A percentile compares a stretch with the other conserved stretches of the same genome.
Conservation (phyloP, 2,113 vertebrate species). For the Mormoops blainvillei region DNA sequence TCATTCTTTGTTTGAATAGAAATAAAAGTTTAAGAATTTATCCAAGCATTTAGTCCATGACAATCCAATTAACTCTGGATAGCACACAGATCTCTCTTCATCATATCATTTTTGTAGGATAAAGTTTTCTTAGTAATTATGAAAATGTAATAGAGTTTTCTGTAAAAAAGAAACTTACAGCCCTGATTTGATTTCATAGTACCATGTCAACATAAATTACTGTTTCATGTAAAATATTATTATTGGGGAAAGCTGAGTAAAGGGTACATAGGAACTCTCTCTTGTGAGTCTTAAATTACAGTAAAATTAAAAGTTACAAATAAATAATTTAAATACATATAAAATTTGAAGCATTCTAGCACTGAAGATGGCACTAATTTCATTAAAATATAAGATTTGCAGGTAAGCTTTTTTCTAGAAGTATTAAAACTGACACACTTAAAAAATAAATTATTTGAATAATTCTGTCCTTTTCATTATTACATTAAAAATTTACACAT, state of each 20-base stretch:
- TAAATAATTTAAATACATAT: background rate
- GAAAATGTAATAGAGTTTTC: background rate
- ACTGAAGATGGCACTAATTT: background rate
- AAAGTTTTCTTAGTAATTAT: slow-evolving; percentile 21
- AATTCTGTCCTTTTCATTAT: slow-evolving; percentile 9
- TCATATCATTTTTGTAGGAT: slow-evolving; percentile 6
- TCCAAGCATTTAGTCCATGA: background rate
- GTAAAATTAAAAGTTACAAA: background rate
- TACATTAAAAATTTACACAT: background rate
- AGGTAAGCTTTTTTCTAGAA: background rate
- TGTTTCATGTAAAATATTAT: background rate
- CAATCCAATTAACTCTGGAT: background rate
- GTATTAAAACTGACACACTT: background rate
- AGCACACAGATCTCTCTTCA: slow-evolving; percentile 10
- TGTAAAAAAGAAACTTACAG: background rate
- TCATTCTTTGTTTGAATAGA: slow-evolving; percentile 23
- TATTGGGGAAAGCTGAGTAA: background rate
- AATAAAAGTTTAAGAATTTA: background rate
- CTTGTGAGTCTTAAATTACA: background rate
- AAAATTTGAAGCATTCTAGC: background rate
- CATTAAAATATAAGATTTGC: slow-evolving; percentile 9
- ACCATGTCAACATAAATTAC: background rate
- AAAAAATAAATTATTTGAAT: background rate
- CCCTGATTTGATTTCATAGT: background rate
- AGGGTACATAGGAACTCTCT: background rate